Evolutionary conservation across 2,113 vertebrate genomes (phyloP), one percentile per base, ranked within the genome.

Genomic region (Puma concolor): DNA sequence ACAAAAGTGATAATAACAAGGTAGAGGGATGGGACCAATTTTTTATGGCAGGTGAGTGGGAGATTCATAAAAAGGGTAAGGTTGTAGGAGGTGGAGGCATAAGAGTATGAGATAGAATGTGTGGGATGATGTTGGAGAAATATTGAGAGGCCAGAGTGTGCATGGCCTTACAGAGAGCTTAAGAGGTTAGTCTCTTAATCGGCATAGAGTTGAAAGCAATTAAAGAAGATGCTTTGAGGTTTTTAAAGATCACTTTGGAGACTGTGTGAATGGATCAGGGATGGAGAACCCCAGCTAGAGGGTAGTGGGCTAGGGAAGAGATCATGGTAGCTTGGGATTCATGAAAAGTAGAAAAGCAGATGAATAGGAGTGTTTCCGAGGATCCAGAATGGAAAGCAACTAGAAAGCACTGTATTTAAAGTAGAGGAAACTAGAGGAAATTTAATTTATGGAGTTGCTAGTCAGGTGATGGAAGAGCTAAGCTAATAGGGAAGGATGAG

Each of bases 1-100:
- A 21, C 31, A 60, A 88, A 94, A 64, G 19, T 72, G 74, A 89
- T 85, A 97, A 87, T 79, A 95, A 83, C 16, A 90, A 8, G 57
- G 71, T 64, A 60, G 60, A 44, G 38, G 23, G 21, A 90, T 31
- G 15, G 23, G 23, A 72, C 14, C 12, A 29, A 3, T 71, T 91
- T 96, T 67, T 17, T 79, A 74, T 74, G 48, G 66, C 38, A 57
- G 23, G n/a, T 94, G 50, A 92, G 67, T 63, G 80, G n/a, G 17
- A 94, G 36, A 85, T 92, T 93, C 48, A 36, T 60, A 50, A 52
- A 84, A 85, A 72, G 50, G 19, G 0, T 77, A 57, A 72, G 25
- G 15, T 67, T 86, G 31, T 41, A 74, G 44, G 60, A 79, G 50
- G 36, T 41, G 7, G 27, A 17, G 9, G 33, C 10, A 87, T 36